A percentile compares a stretch with the other conserved stretches of the same genome.
phyloP scores from a whole-genome alignment of 2,113 vertebrate genomes.

The Ochotona princeps region DNA sequence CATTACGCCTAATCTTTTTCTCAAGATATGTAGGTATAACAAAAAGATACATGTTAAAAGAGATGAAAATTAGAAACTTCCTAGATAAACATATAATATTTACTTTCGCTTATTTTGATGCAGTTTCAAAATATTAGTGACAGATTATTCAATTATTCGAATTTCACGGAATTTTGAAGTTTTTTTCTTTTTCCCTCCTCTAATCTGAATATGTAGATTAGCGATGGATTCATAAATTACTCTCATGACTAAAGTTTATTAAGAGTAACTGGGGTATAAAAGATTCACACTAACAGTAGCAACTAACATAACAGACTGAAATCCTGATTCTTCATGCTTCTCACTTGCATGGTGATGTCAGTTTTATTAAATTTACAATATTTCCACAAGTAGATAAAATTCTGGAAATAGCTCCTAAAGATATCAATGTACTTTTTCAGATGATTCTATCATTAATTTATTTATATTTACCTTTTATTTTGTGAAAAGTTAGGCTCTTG shows the following conservation, averaged over 20 bases:
- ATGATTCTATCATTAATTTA: not conserved
- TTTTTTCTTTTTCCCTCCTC: not conserved
- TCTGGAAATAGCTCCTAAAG: not conserved
- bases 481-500: not conserved
- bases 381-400: not conserved
- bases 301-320: not conserved
- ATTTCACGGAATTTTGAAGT: not conserved
- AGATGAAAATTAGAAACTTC: not conserved
- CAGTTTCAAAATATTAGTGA: not conserved
- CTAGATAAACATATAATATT: not conserved
- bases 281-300: not conserved
- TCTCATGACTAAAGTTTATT: not conserved
- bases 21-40: not conserved
- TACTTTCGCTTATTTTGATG: not conserved
- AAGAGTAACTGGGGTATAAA: not conserved
- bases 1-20: not conserved
- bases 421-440: not conserved
- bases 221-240: not conserved
- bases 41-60: not conserved
- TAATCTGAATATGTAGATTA: not conserved
- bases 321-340: not conserved
- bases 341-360: not conserved
- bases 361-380: not conserved
- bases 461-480: not conserved
- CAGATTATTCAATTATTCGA: not conserved